Conservation (phyloP, 2,113 vertebrate genomes). For the Oxygymnocypris stewartii region DNA sequence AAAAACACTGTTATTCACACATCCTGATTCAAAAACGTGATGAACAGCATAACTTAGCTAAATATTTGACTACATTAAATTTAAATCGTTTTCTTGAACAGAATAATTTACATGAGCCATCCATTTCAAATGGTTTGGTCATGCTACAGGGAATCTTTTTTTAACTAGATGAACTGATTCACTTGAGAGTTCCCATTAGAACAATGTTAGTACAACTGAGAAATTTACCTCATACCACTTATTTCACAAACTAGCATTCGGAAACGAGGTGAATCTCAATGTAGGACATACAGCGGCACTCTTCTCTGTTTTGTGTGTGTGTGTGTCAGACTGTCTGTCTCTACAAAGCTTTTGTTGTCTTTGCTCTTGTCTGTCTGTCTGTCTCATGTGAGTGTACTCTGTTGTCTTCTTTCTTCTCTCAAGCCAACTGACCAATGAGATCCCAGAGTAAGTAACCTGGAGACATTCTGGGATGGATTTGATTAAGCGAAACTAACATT, state of each 20-base stretch:
- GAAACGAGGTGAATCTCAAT: background rate
- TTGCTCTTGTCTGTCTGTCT: slow-evolving; percentile 60
- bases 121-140: background rate
- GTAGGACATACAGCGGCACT: background rate
- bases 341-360: slow-evolving; percentile 42
- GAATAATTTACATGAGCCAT: background rate
- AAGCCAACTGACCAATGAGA: slow-evolving; percentile 99
- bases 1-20: background rate
- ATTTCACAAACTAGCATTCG: background rate
- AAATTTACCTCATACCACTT: background rate
- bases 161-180: background rate
- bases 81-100: background rate
- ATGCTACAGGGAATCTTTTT: background rate
- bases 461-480: slow-evolving; percentile 56
- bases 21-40: background rate
- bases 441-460: slow-evolving; percentile 93
- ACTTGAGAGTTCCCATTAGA: background rate
- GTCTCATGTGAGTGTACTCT: slow-evolving; percentile 74
- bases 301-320: slow-evolving; percentile 27
- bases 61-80: background rate
- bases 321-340: slow-evolving; percentile 14
- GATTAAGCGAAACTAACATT: slow-evolving; percentile 68
- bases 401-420: slow-evolving; percentile 83
- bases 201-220: background rate
- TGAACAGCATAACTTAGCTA: background rate